Evolutionary conservation across 1,140 invertebrate genomes (phyloP), one percentile per base, ranked within the genome.

Genomic region (Prorops nasuta): DNA sequence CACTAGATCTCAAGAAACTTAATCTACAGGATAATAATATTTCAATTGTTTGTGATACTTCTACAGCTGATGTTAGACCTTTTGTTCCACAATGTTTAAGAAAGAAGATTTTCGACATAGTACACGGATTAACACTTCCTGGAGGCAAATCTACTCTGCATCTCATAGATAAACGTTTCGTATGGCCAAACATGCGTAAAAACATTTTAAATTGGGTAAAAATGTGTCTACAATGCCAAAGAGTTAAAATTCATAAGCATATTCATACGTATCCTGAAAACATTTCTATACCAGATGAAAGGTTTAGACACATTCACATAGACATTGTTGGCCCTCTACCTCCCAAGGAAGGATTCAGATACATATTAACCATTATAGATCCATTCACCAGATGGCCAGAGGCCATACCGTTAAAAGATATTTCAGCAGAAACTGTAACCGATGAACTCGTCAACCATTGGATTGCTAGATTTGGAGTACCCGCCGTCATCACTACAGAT

Each of bases 231-330:
- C 3, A 44, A 7, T 44, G 24, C 16, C 42, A 44, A 34, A 24
- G 17, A 12, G 10, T 16, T 15, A 44, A 32, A 34, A 16, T 44
- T 18, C 6, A 22, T 3, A 3, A 12, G 9, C 14, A 44, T 12
- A 34, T 20, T 44, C 31, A 24, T 3, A 12, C 20, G 2, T 3
- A 17, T 2, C 42, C 42, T 4, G 15, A 3, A 9, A 3, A 44
- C 2, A 32, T 34, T 34, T 10, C 16, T 32, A 15, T 24, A 4
- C 42, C 42, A 10, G 42, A 44, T 20, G 17, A 4, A 12, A 3
- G 24, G 2, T 44, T 44, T 44, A 18, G 4, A 22, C 42, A 44
- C 34, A 20, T 44, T 7, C 42, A 44, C 18, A 34, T 44, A 3
- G 42, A 44, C 17, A 24, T 44, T 9, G 42, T 44, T 6, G 31